phyloP scores from a whole-genome alignment of 1,140 invertebrate genomes.

The Cotesia vestalis region DNA sequence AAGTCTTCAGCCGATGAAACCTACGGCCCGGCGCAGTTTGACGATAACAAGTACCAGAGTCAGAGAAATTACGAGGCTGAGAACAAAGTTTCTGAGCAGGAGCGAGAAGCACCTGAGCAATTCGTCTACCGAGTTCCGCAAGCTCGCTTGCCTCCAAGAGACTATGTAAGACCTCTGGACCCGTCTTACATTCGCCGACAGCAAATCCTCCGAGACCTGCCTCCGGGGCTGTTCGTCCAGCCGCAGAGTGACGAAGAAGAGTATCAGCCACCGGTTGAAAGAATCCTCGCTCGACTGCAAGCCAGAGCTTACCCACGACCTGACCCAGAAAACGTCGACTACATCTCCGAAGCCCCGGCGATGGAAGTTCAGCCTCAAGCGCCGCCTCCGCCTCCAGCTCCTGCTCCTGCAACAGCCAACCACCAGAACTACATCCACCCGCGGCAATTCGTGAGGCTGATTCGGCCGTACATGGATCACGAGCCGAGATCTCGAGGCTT shows the following conservation, averaged over 20 bases:
- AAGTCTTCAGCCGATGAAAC: slow-evolving; percentile 52
- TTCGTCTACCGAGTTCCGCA: slow-evolving; percentile 48
- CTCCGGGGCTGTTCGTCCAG: slow-evolving; percentile 49
- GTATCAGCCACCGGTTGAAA: slow-evolving; percentile 44
- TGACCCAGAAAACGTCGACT: slow-evolving; percentile 56
- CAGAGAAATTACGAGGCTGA: slow-evolving; percentile 49
- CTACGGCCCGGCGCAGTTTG: slow-evolving; percentile 63
- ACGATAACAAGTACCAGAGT: slow-evolving; percentile 50
- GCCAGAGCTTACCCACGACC: slow-evolving; percentile 50
- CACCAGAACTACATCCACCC: neutral
- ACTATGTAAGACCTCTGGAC: slow-evolving; percentile 54
- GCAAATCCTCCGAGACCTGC: slow-evolving; percentile 52
- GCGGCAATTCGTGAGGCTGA: neutral
- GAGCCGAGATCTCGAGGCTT: neutral
- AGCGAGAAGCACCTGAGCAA: slow-evolving; percentile 52
- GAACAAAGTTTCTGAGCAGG: slow-evolving; percentile 45
- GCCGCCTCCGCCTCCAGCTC: slow-evolving; percentile 39
- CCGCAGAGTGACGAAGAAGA: neutral
- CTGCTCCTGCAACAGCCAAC: slow-evolving; percentile 4
- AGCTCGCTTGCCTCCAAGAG: slow-evolving; percentile 44
- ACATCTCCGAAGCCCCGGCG: slow-evolving; percentile 53
- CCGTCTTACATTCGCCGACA: slow-evolving; percentile 55
- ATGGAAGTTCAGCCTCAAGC: slow-evolving; percentile 45
- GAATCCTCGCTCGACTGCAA: slow-evolving; percentile 51
- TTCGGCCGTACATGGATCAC: neutral